Evolutionary conservation across 2,113 vertebrate species (phyloP).

Genomic region (Cricetomys ansorgei): DNA sequence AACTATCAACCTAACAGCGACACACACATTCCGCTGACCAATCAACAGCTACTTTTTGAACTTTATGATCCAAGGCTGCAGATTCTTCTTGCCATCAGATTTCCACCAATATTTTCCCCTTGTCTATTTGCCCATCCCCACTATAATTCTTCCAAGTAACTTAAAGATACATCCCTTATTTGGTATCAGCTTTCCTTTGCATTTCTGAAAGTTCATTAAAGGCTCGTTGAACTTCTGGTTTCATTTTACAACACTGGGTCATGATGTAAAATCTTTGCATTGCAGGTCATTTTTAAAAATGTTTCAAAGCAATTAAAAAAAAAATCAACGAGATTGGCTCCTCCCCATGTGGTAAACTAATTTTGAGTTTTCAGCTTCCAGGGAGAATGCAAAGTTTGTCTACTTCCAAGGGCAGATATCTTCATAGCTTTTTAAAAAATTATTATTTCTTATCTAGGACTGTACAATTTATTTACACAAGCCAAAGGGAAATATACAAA

Average conservation of each 20-base stretch:
- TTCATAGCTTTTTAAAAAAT: not conserved
- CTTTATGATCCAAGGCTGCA: not conserved
- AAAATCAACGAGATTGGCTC: not conserved
- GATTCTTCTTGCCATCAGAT: not conserved
- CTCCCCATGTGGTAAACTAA: not conserved
- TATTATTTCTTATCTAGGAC: not conserved
- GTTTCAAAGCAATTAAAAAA: conserved; percentile 23
- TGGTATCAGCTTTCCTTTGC: not conserved
- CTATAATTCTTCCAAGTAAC: not conserved
- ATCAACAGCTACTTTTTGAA: not conserved
- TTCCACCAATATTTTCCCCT: not conserved
- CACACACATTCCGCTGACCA: not conserved
- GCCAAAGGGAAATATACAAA: not conserved
- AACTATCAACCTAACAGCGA: not conserved
- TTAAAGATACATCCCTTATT: not conserved
- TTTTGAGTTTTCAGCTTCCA: conserved; percentile 2
- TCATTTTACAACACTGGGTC: not conserved
- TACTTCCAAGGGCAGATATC: not conserved
- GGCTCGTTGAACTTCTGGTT: not conserved
- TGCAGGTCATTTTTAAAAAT: not conserved
- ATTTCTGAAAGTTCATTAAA: not conserved
- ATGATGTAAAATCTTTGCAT: not conserved
- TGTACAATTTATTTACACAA: not conserved
- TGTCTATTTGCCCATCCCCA: not conserved
- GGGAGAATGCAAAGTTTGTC: not conserved